Evolutionary conservation across 2,797 vertebrate species (phyloP).

Genomic region (Miichthys miiuy): DNA sequence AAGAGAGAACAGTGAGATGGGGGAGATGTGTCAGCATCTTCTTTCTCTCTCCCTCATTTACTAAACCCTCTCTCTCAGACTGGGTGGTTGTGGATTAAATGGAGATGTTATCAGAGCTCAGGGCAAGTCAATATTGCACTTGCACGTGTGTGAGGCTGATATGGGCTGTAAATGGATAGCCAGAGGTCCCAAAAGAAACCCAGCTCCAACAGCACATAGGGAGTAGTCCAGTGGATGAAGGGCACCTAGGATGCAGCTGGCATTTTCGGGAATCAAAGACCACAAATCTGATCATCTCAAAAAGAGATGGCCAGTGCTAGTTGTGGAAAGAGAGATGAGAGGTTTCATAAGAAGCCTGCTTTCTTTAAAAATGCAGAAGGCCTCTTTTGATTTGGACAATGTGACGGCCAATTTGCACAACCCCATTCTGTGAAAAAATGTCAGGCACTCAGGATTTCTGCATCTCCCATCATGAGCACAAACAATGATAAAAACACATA

Average conservation of each 20-base stretch:
- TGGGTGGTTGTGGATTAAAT: conserved; percentile 70
- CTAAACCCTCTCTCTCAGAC: conserved; percentile 50
- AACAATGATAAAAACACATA: background rate
- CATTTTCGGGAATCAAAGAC: conserved; percentile 26
- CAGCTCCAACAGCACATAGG: conserved; percentile 35
- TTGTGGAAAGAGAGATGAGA: background rate
- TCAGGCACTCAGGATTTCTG: conserved; percentile 14
- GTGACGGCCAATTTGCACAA: background rate
- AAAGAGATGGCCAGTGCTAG: background rate
- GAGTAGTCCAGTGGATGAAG: conserved; percentile 32
- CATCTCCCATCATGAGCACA: conserved; percentile 12
- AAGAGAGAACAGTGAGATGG: conserved; percentile 19
- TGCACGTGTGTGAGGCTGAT: conserved; percentile 68
- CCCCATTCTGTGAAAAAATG: conserved; percentile 26
- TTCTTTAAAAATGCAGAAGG: conserved; percentile 35
- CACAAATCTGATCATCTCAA: conserved; percentile 13
- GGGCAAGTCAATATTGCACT: conserved; percentile 73
- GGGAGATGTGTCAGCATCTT: conserved; percentile 34
- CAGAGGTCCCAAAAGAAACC: conserved; percentile 47
- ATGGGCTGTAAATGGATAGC: conserved; percentile 63
- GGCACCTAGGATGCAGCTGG: conserved; percentile 30
- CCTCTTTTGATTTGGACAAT: conserved; percentile 13
- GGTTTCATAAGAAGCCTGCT: background rate
- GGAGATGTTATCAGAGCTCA: conserved; percentile 74
- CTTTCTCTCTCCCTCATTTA: conserved; percentile 34